A percentile compares a stretch with the other conserved stretches of the same genome.
Conservation (phyloP, 1,140 invertebrate genomes). For the Dendroctonus valens region DNA sequence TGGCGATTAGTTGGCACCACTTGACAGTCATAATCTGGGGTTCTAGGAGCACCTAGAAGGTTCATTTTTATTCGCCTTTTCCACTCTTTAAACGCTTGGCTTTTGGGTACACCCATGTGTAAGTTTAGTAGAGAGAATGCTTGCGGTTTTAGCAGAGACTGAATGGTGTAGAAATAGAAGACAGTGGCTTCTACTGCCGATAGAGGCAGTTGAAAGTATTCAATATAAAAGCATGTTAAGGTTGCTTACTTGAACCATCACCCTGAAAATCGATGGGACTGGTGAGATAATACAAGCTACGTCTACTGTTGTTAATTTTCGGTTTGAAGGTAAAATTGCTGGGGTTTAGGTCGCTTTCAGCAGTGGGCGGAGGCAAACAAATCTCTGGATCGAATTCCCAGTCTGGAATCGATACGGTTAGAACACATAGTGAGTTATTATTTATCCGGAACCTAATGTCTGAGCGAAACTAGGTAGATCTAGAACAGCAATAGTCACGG, state of each 20-base stretch:
- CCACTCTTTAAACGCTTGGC: too few species aligned
- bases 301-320: conserved; percentile 32
- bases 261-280: conserved; percentile 17
- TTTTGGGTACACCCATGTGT: too few species aligned
- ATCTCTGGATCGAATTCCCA: conserved; percentile 49
- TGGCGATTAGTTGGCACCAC: conserved; percentile 66
- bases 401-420: conserved; percentile 39
- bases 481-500: too few species aligned
- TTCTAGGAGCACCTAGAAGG: conserved; percentile 12
- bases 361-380: conserved; percentile 30
- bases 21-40: conserved; percentile 62
- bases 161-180: too few species aligned
- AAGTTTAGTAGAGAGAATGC: too few species aligned
- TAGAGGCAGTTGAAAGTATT: too few species aligned
- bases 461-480: too few species aligned
- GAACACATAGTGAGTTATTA: background rate
- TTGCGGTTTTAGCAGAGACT: too few species aligned
- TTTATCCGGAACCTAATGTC: too few species aligned
- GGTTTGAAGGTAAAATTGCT: conserved; percentile 31
- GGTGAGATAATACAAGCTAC: conserved; percentile 31
- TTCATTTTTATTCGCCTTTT: too few species aligned
- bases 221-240: too few species aligned
- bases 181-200: too few species aligned
- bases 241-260: conserved; percentile 28
- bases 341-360: conserved; percentile 30